Evolutionary conservation across 1,140 invertebrate genomes (phyloP).

Genomic region (Vanessa tameamea): DNA sequence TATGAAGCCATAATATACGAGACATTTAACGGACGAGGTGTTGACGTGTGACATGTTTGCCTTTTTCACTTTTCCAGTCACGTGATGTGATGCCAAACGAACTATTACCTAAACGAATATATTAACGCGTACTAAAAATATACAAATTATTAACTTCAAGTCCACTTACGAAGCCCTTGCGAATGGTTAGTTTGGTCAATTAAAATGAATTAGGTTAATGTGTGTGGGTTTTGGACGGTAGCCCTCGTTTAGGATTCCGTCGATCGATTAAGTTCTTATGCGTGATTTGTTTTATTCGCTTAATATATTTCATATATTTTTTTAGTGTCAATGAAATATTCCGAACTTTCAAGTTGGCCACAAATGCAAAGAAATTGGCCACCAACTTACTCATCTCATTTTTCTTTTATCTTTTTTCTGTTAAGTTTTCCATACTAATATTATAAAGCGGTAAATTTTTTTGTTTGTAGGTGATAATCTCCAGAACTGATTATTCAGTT

Average conservation of each 20-base stretch:
- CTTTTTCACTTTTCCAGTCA: constrained; percentile 47
- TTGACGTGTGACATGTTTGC: constrained; percentile 46
- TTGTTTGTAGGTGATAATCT: no score
- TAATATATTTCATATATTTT: neutral
- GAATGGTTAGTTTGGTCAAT: constrained; percentile 75
- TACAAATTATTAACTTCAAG: constrained; percentile 50
- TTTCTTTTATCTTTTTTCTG: no score
- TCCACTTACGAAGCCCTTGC: constrained; percentile 61
- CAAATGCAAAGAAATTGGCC: no score
- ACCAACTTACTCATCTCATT: no score
- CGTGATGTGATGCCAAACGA: constrained; percentile 52
- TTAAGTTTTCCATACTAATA: no score
- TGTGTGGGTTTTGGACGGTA: constrained; percentile 65
- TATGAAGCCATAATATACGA: neutral
- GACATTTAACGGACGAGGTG: constrained; percentile 29
- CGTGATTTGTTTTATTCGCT: neutral
- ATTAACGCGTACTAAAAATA: constrained; percentile 59
- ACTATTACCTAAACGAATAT: constrained; percentile 49
- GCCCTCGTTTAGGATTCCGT: constrained; percentile 42
- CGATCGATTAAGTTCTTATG: neutral
- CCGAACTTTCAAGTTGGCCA: no score
- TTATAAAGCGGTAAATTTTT: no score
- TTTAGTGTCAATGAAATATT: neutral
- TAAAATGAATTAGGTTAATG: constrained; percentile 80
- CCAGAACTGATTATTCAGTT: no score